These are phyloP conservation scores for Sphaeramia orbicularis DNA, from an alignment of 2,797 vertebrate species.

Conservation along the genomic window DNA sequence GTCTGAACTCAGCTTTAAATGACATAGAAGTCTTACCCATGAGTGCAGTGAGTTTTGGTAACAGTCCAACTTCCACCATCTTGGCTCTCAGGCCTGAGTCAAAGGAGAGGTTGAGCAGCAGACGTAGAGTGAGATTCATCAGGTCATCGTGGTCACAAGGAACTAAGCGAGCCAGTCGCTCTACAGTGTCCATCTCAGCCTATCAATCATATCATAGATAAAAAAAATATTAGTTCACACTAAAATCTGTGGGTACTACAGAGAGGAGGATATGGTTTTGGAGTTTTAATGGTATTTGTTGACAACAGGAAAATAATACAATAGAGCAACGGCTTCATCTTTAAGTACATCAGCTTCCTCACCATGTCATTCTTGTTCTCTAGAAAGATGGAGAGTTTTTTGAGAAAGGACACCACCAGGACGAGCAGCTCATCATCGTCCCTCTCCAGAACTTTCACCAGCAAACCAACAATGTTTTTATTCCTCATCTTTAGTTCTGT, in stretches of 20 bases:
- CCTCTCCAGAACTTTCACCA: slow-evolving; percentile 95
- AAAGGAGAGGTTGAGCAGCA: slow-evolving; percentile 95
- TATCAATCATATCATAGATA: slow-evolving; percentile 59
- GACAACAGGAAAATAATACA: no score
- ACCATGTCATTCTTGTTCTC: slow-evolving; percentile 99
- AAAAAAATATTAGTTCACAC: not conserved
- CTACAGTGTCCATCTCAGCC: slow-evolving; percentile 95
- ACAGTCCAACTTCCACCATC: slow-evolving; percentile 96
- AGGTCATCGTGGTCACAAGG: slow-evolving; percentile 97
- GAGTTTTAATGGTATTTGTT: no score
- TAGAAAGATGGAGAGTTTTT: slow-evolving; percentile 98
- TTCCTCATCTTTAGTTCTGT: slow-evolving; percentile 99
- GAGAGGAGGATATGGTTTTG: not conserved
- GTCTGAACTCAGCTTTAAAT: not conserved
- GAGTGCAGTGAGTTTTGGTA: slow-evolving; percentile 77
- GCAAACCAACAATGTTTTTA: slow-evolving; percentile 96
- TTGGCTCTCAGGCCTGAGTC: slow-evolving; percentile 94
- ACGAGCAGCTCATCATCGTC: slow-evolving; percentile 96
- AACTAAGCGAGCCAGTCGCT: slow-evolving; percentile 91
- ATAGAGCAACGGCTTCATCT: no score
- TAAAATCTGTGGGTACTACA: not conserved
- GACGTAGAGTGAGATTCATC: slow-evolving; percentile 92
- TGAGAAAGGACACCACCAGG: slow-evolving; percentile 95
- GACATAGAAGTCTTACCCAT: slow-evolving; percentile 52
- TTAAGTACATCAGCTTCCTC: slow-evolving; percentile 47